Evolutionary conservation across 2,113 vertebrate species (phyloP), one percentile per base, ranked within the genome.

Genomic region (Catharus bicknelli): DNA sequence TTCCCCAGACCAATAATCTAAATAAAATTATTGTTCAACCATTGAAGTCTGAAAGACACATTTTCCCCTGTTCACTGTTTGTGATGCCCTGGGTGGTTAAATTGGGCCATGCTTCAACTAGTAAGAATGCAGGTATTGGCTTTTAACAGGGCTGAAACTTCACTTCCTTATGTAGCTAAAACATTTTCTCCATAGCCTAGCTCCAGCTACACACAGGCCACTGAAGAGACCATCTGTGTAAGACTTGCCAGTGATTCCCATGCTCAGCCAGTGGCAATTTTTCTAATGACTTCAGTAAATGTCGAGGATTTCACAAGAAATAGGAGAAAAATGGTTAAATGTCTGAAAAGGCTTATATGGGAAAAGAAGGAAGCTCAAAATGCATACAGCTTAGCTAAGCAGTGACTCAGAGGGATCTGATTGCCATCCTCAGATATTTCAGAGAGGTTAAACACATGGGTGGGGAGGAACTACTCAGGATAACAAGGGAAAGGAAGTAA

Each of bases 361-460:
- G 36, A 59, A 88, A 93, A 80, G 74, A 90, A 90, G 0, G 36
- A 86, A 88, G 38, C 63, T 87, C n/a, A 57, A 87, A 95, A 94
- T 67, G 79, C 72, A 45, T 74, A 64, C 10, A 83, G 91, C 93
- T 96, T 90, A 95, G 91, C 88, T 96, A 95, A 94, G 93, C 93
- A 94, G 73, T 96, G 95, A 96, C 93, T 96, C 95, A 96, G 87
- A 95, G 53, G 72, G 72, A 93, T 90, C 72, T 96, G 96, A 96
- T 96, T 96, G 90, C 94, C 40, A 86, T 81, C 72, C 72, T 83
- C 90, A 95, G 54, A 74, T 80, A 86, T 86, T 90, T 88, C 83
- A 26, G 72, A 83, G 82, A 95, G 87, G 94, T 96, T 95, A 96
- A 95, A 94, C 57, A 83, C 61, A 61, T 84, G 94, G 83, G 81